Evolutionary conservation across 2,797 vertebrate genomes (phyloP).

Genomic region (Helostoma temminkii): DNA sequence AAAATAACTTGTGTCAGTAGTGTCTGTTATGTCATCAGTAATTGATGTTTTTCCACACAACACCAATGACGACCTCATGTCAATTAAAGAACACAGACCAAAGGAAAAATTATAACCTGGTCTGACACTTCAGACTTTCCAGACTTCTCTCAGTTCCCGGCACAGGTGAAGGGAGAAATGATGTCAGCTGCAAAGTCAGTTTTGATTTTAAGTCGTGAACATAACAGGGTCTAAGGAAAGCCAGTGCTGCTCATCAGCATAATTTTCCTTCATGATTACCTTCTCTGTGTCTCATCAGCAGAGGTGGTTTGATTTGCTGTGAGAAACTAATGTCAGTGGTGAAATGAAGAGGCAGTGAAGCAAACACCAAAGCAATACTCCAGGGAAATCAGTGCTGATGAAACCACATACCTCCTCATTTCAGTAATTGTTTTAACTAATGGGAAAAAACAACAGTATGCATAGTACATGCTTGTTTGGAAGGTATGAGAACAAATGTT

Average conservation of each 20-base stretch:
- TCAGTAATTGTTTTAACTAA: background rate
- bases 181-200: slow-evolving; percentile 4
- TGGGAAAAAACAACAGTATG: slow-evolving; percentile 4
- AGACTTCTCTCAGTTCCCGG: slow-evolving; percentile 10
- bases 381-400: slow-evolving; percentile 18
- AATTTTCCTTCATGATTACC: slow-evolving; percentile 49
- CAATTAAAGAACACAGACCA: slow-evolving; percentile 60
- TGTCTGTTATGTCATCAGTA: slow-evolving; percentile 29
- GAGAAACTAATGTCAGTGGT: slow-evolving; percentile 39
- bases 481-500: slow-evolving; percentile 10
- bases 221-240: slow-evolving; percentile 2
- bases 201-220: background rate
- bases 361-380: slow-evolving; percentile 20
- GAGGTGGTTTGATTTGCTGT: slow-evolving; percentile 32
- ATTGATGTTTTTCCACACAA: slow-evolving; percentile 46
- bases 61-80: slow-evolving; percentile 58
- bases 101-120: slow-evolving; percentile 21
- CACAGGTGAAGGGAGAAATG: slow-evolving; percentile 25
- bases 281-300: slow-evolving; percentile 39
- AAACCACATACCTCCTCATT: background rate
- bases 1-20: slow-evolving; percentile 32
- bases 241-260: slow-evolving; percentile 27
- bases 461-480: background rate
- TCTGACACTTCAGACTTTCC: slow-evolving; percentile 8
- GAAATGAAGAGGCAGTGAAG: slow-evolving; percentile 41